Conservation (phyloP, 2,797 vertebrate genomes). For the Discoglossus pictus region DNA sequence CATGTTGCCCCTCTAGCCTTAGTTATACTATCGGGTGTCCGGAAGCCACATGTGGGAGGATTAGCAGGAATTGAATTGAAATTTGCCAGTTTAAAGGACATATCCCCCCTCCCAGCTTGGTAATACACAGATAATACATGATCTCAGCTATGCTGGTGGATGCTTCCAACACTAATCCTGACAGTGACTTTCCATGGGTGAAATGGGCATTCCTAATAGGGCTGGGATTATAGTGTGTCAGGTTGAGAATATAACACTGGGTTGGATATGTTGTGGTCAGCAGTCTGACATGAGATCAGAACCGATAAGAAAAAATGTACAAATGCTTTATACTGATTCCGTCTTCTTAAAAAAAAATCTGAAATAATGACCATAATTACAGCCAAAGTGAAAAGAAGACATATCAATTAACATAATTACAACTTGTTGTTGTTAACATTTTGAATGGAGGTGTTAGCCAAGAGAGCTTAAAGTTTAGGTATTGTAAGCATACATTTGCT, state of each 20-base stretch:
- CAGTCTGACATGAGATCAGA: too few relatives aligned
- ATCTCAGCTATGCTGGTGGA: background rate
- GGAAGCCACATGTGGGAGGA: constrained; percentile 17
- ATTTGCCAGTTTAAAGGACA: background rate
- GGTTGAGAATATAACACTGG: background rate
- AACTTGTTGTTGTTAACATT: too few relatives aligned
- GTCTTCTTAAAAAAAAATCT: too few relatives aligned
- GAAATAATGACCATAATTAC: too few relatives aligned
- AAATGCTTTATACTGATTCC: too few relatives aligned
- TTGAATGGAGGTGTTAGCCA: too few relatives aligned
- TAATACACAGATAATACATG: constrained; percentile 9
- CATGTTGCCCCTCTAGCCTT: background rate
- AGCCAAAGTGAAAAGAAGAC: too few relatives aligned
- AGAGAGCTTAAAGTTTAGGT: too few relatives aligned
- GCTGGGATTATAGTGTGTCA: constrained; percentile 23
- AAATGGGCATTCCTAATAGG: constrained; percentile 10
- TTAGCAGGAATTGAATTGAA: constrained; percentile 10
- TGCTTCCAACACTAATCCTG: background rate
- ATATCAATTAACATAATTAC: too few relatives aligned
- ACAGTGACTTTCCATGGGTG: constrained; percentile 11
- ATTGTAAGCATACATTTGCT: too few relatives aligned
- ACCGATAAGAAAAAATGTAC: too few relatives aligned
- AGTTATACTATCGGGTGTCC: constrained; percentile 31
- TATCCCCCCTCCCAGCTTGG: background rate
- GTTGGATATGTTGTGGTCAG: constrained; percentile 12